Percentiles rank a stretch among this genome's conserved stretches.
phyloP scores from a whole-genome alignment of 2,797 vertebrate genomes.

The Cyprinella venusta region DNA sequence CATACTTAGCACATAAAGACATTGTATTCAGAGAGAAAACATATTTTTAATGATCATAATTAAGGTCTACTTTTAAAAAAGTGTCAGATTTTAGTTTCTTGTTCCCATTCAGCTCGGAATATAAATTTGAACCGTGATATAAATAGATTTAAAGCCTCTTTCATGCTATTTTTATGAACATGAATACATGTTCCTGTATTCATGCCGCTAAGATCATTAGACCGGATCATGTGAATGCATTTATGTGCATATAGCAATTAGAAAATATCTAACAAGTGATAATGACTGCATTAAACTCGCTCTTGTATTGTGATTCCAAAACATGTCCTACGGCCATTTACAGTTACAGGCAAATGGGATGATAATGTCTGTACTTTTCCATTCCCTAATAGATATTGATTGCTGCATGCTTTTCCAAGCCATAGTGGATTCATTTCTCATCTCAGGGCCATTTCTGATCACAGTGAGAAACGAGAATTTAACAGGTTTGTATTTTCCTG shows the following conservation, averaged over 20 bases:
- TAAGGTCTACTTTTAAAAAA: background rate
- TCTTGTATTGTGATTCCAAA: conserved; percentile 8
- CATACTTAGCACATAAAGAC: background rate
- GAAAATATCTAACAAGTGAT: conserved; percentile 25
- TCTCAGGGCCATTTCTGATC: conserved; percentile 41
- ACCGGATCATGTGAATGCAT: background rate
- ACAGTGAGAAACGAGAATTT: conserved; percentile 40
- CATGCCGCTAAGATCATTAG: conserved; percentile 2
- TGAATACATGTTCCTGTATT: background rate
- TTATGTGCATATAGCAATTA: conserved; percentile 28
- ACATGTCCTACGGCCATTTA: background rate
- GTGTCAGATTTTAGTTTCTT: conserved; percentile 1
- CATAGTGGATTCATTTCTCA: conserved; percentile 45
- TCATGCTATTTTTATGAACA: background rate
- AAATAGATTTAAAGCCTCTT: conserved; percentile 14
- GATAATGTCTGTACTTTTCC: conserved; percentile 32
- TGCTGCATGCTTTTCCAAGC: conserved; percentile 34
- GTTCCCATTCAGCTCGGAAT: background rate
- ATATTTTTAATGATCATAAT: conserved; percentile 12
- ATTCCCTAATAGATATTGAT: conserved; percentile 50
- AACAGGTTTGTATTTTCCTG: conserved; percentile 38
- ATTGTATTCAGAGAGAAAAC: conserved; percentile 21
- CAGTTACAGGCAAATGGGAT: conserved; percentile 41
- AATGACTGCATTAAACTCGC: conserved; percentile 11
- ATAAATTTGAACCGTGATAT: background rate